Conservation (phyloP, 37 sponge, comb jelly and placozoan species). For the Axinella damicornis region DNA sequence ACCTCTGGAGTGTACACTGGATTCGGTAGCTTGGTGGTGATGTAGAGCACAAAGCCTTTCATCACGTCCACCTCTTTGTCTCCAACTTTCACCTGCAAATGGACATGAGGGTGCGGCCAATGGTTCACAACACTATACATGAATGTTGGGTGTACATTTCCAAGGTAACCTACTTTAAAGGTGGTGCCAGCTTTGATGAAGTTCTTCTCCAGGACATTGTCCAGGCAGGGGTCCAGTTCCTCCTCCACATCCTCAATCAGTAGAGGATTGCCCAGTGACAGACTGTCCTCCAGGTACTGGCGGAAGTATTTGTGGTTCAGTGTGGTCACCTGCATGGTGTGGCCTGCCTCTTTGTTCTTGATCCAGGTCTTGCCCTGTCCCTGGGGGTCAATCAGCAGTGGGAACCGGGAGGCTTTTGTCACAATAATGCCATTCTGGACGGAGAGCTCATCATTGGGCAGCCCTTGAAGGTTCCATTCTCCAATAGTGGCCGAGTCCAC, state of each 20-base stretch:
- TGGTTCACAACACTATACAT: no score
- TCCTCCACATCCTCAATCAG: conserved; percentile 99
- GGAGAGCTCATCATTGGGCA: conserved; percentile 99
- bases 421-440: conserved; percentile 99
- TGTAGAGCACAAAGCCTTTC: conserved; percentile 97
- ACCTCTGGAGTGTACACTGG: conserved; percentile 99
- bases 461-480: conserved; percentile 98
- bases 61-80: conserved; percentile 99
- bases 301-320: conserved; percentile 99
- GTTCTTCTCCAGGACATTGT: conserved; percentile 99
- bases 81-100: conserved; percentile 87
- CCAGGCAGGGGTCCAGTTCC: conserved; percentile 97
- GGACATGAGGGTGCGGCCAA: no score
- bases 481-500: conserved; percentile 84
- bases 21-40: conserved; percentile 99
- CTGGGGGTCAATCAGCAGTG: conserved; percentile 98
- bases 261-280: conserved; percentile 94
- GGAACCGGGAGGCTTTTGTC: conserved; percentile 97
- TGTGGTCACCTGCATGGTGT: conserved; percentile 78
- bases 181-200: conserved; percentile 97
- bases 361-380: conserved; percentile 99
- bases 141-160: no score
- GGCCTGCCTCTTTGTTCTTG: conserved; percentile 85
- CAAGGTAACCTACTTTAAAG: conserved; percentile 63
- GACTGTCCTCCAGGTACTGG: conserved; percentile 92